phyloP scores from a whole-genome alignment of 64 coral and sea anemone species.

The Montipora sp. region DNA sequence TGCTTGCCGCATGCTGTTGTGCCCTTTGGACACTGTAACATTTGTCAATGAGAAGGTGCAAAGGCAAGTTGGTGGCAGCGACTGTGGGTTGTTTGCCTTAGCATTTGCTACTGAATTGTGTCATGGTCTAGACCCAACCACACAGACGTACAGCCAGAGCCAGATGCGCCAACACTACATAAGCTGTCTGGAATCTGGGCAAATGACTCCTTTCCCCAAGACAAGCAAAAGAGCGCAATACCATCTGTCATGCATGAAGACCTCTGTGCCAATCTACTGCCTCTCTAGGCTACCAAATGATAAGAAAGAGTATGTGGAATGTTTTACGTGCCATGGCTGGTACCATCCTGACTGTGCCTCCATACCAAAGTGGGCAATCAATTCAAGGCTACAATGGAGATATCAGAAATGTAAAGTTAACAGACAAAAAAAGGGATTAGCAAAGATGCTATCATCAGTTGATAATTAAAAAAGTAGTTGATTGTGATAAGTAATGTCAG shows the following conservation, averaged over 20 bases:
- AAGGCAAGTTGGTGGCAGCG: conserved; percentile 42
- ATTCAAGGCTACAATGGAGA: conserved; percentile 7
- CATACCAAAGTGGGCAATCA: conserved; percentile 43
- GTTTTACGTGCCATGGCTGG: conserved; percentile 55
- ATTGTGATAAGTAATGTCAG: neutral
- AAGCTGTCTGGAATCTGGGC: conserved; percentile 36
- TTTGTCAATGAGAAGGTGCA: conserved; percentile 75
- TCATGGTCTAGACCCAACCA: conserved; percentile 70
- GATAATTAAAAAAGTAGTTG: neutral
- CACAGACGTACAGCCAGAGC: conserved; percentile 60
- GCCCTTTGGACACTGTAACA: conserved; percentile 29
- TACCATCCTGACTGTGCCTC: conserved; percentile 47
- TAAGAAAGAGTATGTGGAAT: conserved; percentile 38
- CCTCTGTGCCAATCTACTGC: conserved; percentile 31
- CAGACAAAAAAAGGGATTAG: neutral
- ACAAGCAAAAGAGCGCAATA: conserved; percentile 34
- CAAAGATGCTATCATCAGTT: neutral
- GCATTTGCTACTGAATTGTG: conserved; percentile 73
- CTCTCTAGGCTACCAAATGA: conserved; percentile 55
- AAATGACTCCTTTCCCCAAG: conserved; percentile 65
- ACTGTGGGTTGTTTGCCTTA: conserved; percentile 76
- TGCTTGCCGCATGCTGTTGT: conserved; percentile 53
- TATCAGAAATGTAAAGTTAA: conserved; percentile 1
- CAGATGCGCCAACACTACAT: conserved; percentile 59
- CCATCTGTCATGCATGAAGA: conserved; percentile 6